Evolutionary conservation across 2,888 invertebrate species (phyloP).

Genomic region (Norana najaformis): DNA sequence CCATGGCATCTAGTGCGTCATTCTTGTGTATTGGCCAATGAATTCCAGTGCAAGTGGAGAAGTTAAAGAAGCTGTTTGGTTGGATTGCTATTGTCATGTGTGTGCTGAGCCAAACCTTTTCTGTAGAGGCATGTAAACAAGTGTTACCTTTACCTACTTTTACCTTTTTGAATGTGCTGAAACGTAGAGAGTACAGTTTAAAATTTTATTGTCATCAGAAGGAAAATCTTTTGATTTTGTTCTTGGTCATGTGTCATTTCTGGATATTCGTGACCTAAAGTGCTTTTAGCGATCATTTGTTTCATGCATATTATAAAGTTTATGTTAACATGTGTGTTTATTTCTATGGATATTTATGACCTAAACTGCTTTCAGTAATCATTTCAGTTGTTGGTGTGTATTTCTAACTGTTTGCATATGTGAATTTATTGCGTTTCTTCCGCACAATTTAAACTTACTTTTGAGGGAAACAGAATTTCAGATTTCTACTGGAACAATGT

Average conservation of each 20-base stretch:
- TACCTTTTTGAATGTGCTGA: not conserved
- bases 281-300: not conserved
- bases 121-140: not conserved
- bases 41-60: not conserved
- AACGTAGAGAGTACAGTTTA: not conserved
- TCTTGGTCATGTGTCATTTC: not conserved
- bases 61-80: not conserved
- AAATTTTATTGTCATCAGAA: not conserved
- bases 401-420: no score
- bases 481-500: no score
- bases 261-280: not conserved
- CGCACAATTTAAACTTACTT: no score
- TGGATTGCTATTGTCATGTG: no score
- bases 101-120: not conserved
- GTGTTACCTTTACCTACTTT: not conserved
- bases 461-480: not conserved
- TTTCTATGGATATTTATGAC: not conserved
- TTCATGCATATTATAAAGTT: not conserved
- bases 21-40: no score
- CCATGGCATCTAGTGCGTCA: not conserved
- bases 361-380: no score
- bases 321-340: not conserved
- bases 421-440: no score
- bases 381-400: no score
- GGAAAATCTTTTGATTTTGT: not conserved